Percentiles rank a stretch among this genome's conserved stretches.
Conservation (phyloP, 2,888 invertebrate genomes). For the Pycnomerus fuliginosus region DNA sequence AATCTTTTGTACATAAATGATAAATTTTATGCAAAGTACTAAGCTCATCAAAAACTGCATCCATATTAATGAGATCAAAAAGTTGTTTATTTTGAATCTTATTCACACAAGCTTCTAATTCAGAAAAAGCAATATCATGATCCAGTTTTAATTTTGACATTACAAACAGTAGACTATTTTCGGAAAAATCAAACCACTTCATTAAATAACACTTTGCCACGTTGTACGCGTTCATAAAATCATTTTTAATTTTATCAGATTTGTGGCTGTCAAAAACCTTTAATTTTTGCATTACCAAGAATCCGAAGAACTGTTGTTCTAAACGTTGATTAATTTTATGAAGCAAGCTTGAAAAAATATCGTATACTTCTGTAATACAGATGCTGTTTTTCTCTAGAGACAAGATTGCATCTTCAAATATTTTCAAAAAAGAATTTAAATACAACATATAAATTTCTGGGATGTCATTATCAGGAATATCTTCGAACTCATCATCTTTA, state of each 20-base stretch:
- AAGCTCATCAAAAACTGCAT: background rate
- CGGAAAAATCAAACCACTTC: background rate
- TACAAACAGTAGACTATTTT: too few relatives aligned
- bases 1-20: too few relatives aligned
- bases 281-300: background rate
- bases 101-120: too few relatives aligned
- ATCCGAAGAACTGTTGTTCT: background rate
- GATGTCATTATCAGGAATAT: background rate
- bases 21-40: background rate
- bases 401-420: background rate
- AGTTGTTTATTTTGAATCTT: background rate
- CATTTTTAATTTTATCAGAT: background rate
- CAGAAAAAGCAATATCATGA: too few relatives aligned
- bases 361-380: background rate
- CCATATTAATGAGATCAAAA: background rate
- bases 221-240: background rate
- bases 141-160: too few relatives aligned
- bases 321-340: background rate
- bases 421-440: background rate
- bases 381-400: background rate
- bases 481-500: background rate
- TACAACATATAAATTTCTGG: constrained; percentile 1
- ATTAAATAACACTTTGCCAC: background rate
- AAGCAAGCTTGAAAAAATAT: background rate
- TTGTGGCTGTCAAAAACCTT: background rate